phyloP scores from a whole-genome alignment of 2,113 vertebrate genomes.

The Urocolius indicus region DNA sequence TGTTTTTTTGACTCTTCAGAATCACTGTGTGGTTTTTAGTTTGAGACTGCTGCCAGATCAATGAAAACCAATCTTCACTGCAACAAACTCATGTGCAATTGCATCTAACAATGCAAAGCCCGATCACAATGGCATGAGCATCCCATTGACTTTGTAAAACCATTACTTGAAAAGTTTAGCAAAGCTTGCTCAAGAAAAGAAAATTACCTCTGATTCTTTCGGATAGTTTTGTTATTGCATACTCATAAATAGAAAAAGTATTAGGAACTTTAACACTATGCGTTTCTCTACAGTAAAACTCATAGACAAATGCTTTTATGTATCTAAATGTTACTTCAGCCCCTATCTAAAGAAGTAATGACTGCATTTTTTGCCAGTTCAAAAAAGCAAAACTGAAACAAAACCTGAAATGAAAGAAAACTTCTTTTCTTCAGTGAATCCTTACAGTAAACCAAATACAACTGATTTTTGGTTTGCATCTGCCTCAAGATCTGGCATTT shows the following conservation, averaged over 20 bases:
- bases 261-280: not conserved
- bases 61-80: not conserved
- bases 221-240: not conserved
- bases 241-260: not conserved
- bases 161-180: not conserved
- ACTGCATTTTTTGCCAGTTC: not conserved
- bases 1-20: not conserved
- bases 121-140: not conserved
- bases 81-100: not conserved
- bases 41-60: not conserved
- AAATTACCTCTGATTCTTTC: not conserved
- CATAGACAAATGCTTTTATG: not conserved
- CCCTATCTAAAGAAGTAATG: not conserved
- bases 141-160: not conserved
- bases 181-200: not conserved
- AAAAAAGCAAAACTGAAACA: not conserved
- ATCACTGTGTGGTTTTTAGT: not conserved
- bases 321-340: not conserved
- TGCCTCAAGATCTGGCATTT: not conserved
- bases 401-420: not conserved
- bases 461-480: not conserved
- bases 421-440: not conserved
- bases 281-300: not conserved
- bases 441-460: not conserved
- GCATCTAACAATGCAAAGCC: not conserved